Evolutionary conservation across 2,888 invertebrate species (phyloP), one percentile per base, ranked within the genome.

Genomic region (Ichneumon xanthorius): DNA sequence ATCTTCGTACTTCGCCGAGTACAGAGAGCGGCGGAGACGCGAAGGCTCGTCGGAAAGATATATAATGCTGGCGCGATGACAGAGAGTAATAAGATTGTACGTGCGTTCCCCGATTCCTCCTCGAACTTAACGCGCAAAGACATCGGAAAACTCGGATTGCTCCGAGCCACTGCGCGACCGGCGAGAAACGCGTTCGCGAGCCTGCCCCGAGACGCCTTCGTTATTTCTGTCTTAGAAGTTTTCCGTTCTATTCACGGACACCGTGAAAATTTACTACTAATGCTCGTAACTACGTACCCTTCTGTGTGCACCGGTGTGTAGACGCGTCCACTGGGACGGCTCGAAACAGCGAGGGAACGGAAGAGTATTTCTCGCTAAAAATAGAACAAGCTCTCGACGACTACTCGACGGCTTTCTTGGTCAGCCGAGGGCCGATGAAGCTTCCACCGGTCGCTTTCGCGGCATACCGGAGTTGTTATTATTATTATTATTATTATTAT

Each of bases 21-120:
- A 45, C 63, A 71, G 45, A 76, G 45, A 9, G 40, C 14, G 4
- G n/a, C n/a, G 40, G 33, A 55, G 61, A 16, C 16, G 61, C 30
- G n/a, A 16, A 30, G 16, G 16, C 30, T 6, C 16, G 61, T 33
- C 30, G 11, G 16, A 22, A 22, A 63, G 19, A 76, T 5, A 9
- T 22, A 68, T 53, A 58, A 40, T n/a, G 14, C 16, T 40, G 68
- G 26, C 4, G 30, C 75, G 65, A 78, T 75, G 78, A 79, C 81
- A 81, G 81, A 75, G 75, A 75, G 81, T 78, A 77, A 70, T 81
- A 82, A 85, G 78, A 82, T 82, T 71, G 78, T 82, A 85, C 85
- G 85, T 85, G 85, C 77, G 78, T 50, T 67, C 53, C 26, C 53
- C 22, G 48, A 33, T 50, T 45, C 30, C 9, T 53, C 7, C 30